Conservation (phyloP, 2,888 invertebrate genomes). For the Hemistola chrysoprasaria region DNA sequence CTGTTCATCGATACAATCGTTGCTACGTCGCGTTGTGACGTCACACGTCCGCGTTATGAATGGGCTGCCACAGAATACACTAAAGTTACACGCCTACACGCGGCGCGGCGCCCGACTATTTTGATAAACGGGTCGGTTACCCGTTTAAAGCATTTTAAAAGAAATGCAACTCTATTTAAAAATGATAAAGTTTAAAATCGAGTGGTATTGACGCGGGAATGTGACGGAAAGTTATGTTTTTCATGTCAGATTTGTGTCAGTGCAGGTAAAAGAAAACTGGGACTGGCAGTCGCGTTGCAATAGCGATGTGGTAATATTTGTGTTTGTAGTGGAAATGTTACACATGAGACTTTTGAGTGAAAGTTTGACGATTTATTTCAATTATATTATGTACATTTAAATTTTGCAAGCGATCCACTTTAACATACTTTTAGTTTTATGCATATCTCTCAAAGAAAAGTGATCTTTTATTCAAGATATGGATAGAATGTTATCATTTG, state of each 20-base stretch:
- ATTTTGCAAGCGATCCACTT: too few species aligned
- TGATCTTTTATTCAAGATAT: too few species aligned
- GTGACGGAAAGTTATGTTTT: slow-evolving; percentile 13
- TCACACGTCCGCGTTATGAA: slow-evolving; percentile 18
- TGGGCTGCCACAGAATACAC: slow-evolving; percentile 13
- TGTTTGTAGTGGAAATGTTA: too few species aligned
- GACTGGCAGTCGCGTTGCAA: slow-evolving; percentile 1
- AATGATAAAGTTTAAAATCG: neutral
- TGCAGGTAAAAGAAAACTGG: slow-evolving; percentile 16
- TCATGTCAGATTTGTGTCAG: slow-evolving; percentile 20
- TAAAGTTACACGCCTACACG: slow-evolving; percentile 12
- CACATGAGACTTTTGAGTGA: too few species aligned
- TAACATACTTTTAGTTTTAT: too few species aligned
- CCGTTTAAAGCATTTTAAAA: slow-evolving; percentile 1
- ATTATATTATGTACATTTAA: too few species aligned
- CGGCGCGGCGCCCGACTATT: slow-evolving; percentile 15
- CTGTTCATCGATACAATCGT: slow-evolving; percentile 6
- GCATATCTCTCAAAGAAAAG: too few species aligned
- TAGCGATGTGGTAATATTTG: neutral
- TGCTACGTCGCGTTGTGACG: slow-evolving; percentile 11
- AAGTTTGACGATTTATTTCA: too few species aligned
- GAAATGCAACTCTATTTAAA: neutral
- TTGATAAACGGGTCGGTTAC: slow-evolving; percentile 17
- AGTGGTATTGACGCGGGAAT: neutral
- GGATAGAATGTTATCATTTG: too few species aligned